phyloP scores from a whole-genome alignment of 1,140 invertebrate genomes.

The Zaprionus inermis region DNA sequence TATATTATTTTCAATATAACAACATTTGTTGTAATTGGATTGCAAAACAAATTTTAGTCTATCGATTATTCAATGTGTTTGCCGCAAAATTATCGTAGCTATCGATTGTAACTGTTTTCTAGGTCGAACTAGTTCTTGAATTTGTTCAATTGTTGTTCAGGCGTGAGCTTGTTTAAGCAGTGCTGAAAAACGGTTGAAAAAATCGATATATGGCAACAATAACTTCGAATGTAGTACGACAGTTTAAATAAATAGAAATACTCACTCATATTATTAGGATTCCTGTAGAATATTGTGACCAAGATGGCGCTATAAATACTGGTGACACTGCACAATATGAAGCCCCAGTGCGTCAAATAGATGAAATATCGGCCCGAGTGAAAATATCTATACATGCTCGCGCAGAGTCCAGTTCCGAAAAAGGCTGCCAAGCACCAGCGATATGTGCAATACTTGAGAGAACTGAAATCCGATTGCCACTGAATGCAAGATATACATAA shows the following conservation, averaged over 20 bases:
- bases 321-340: conserved; percentile 43
- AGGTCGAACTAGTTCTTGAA: too few relatives aligned
- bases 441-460: conserved; percentile 44
- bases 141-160: too few relatives aligned
- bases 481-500: conserved; percentile 5
- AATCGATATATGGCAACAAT: too few relatives aligned
- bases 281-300: conserved; percentile 27
- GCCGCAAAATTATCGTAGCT: background rate
- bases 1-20: too few relatives aligned
- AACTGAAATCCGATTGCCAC: conserved; percentile 50
- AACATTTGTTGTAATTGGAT: too few relatives aligned
- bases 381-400: conserved; percentile 6
- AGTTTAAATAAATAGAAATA: background rate
- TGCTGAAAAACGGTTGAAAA: too few relatives aligned
- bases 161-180: too few relatives aligned
- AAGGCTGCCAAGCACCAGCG: conserved; percentile 48
- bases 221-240: too few relatives aligned
- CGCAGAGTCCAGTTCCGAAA: conserved; percentile 31
- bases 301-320: conserved; percentile 40
- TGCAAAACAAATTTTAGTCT: too few relatives aligned
- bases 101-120: too few relatives aligned
- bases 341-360: conserved; percentile 62
- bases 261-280: conserved; percentile 27
- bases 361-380: conserved; percentile 42
- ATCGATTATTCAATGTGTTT: too few relatives aligned